Evolutionary conservation across 2,888 invertebrate genomes (phyloP), one percentile per base, ranked within the genome.

Genomic region (Erpobdella octoculata): DNA sequence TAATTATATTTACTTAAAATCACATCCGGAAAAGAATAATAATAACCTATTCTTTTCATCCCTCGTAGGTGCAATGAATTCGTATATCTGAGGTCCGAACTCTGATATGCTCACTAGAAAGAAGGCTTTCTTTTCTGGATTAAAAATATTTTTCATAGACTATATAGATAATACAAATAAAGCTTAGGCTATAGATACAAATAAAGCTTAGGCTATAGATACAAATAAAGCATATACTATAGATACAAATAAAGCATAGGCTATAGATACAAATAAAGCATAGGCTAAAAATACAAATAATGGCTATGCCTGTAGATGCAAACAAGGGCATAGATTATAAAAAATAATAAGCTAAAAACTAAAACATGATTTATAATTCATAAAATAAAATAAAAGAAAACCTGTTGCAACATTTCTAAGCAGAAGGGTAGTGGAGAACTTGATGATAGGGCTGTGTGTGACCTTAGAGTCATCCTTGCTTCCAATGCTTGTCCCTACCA

Each of bases 391-490:
- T n/a, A n/a, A n/a, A n/a, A 6, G 79, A 82, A 81, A 81, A 88
- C 89, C 88, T 74, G 90, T 91, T 59, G 93, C 92, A 79, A 92
- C 91, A 79, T 88, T 89, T 77, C 92, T 87, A 75, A 90, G 90
- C n/a, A n/a, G n/a, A 78, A 92, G 86, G 53, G 92, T 87, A 78
- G 89, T 89, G 76, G 89, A 88, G 74, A 92, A 88, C 81, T 88
- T 89, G 79, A 93, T 89, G 74, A 93, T 88, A 21, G 93, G 93
- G 80, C 88, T 89, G 77, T 89, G 86, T n/a, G 86, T 85, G 74
- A 83, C 78, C 79, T 84, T 58, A 9, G 46, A 18, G 6, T 41
- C 53, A 12, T 62, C 69, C 41, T n/a, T 35, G 62, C 59, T 62
- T 1, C 66, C 58, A n/a, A n/a, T n/a, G 8, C 53, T 35, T 2